Evolutionary conservation across 1,140 invertebrate genomes (phyloP).

Genomic region (Halictus rubicundus): DNA sequence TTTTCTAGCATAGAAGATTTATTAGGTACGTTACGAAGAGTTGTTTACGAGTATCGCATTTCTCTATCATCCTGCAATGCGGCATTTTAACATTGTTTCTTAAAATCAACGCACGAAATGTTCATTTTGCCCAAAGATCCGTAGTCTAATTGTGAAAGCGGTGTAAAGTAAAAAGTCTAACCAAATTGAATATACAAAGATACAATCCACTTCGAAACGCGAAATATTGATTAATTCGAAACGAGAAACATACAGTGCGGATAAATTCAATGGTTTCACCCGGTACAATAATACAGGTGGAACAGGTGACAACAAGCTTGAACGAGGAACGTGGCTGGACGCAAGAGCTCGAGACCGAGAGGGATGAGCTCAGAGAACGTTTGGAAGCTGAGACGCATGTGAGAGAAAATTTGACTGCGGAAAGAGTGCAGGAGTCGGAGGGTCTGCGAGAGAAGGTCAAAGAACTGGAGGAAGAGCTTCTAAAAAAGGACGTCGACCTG

Average conservation of each 20-base stretch:
- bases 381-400: constrained; percentile 66
- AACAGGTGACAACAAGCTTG: constrained; percentile 72
- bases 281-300: constrained; percentile 62
- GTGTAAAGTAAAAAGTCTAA: too few species aligned
- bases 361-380: constrained; percentile 70
- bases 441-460: constrained; percentile 67
- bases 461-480: constrained; percentile 77
- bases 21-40: too few species aligned
- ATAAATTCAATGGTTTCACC: background rate
- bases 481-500: constrained; percentile 68
- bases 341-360: constrained; percentile 74
- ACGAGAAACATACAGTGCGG: too few species aligned
- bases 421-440: constrained; percentile 70
- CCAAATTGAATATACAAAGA: too few species aligned
- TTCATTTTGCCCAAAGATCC: too few species aligned
- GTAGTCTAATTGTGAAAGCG: too few species aligned
- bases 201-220: too few species aligned
- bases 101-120: too few species aligned
- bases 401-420: constrained; percentile 65
- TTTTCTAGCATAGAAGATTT: background rate
- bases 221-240: too few species aligned
- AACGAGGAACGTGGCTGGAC: constrained; percentile 76
- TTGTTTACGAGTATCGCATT: too few species aligned
- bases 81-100: too few species aligned
- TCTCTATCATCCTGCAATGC: too few species aligned